phyloP scores from a whole-genome alignment of 37 sponge, comb jelly and placozoan genomes.

The Spongia lamella region DNA sequence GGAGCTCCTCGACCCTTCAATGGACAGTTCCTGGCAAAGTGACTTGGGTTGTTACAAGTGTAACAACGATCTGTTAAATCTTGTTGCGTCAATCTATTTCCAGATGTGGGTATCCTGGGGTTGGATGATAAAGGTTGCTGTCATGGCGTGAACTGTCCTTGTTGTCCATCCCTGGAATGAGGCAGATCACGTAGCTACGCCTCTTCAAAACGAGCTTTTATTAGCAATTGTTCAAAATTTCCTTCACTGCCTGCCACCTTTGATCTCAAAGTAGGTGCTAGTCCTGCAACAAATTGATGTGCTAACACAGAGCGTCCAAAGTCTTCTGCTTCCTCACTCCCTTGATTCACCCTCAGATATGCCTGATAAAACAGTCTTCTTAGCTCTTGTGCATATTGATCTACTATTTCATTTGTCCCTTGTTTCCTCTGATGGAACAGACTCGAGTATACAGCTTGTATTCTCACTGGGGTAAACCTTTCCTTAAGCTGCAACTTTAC shows the following conservation, averaged over 20 bases:
- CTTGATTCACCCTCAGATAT: conserved; percentile 8
- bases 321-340: conserved; percentile 15
- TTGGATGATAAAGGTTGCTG: no score
- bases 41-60: not conserved
- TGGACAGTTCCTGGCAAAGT: conserved; percentile 11
- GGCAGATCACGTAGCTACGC: conserved; percentile 25
- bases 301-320: conserved; percentile 36
- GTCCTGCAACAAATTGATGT: conserved; percentile 33
- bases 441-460: conserved; percentile 37
- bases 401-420: conserved; percentile 19
- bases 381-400: conserved; percentile 43
- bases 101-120: no score
- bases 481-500: conserved; percentile 4
- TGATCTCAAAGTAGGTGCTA: conserved; percentile 3
- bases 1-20: conserved; percentile 13
- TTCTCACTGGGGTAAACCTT: conserved; percentile 39
- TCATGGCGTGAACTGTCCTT: no score
- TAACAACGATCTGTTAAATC: not conserved
- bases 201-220: conserved; percentile 37
- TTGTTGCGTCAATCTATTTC: no score
- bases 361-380: conserved; percentile 29
- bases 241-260: conserved; percentile 33
- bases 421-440: conserved; percentile 40
- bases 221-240: conserved; percentile 16
- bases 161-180: not conserved